These are phyloP conservation scores for Patella depressa DNA, from an alignment of 2,888 invertebrate genomes.

Conservation along the genomic window DNA sequence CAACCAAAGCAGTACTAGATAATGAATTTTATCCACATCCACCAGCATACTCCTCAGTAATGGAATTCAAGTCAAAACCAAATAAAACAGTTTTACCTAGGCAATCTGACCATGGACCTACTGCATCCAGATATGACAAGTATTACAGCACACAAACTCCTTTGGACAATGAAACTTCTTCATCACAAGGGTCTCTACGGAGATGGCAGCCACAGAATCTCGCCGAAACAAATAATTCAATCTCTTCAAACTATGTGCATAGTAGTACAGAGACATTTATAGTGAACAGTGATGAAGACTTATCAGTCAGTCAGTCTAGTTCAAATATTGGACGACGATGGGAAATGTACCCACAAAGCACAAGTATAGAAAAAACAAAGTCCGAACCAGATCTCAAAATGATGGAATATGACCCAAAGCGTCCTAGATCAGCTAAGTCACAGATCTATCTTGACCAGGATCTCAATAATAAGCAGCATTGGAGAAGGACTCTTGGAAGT, in stretches of 20 bases:
- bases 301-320: slow-evolving; percentile 14
- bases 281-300: slow-evolving; percentile 56
- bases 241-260: slow-evolving; percentile 32
- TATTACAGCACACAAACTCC: neutral
- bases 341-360: slow-evolving; percentile 10
- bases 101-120: neutral
- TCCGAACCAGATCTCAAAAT: slow-evolving; percentile 50
- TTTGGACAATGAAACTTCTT: neutral
- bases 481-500: slow-evolving; percentile 1
- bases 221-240: slow-evolving; percentile 14
- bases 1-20: neutral
- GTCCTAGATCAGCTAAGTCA: slow-evolving; percentile 52
- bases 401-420: slow-evolving; percentile 26
- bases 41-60: neutral
- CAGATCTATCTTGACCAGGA: slow-evolving; percentile 31
- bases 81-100: neutral
- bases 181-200: neutral
- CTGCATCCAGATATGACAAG: neutral
- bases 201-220: slow-evolving; percentile 11
- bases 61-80: neutral
- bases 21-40: neutral
- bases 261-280: slow-evolving; percentile 64
- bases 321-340: slow-evolving; percentile 15
- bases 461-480: neutral
- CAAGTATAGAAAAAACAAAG: slow-evolving; percentile 34